phyloP scores from a whole-genome alignment of 2,113 vertebrate species.

The Vidua macroura region DNA sequence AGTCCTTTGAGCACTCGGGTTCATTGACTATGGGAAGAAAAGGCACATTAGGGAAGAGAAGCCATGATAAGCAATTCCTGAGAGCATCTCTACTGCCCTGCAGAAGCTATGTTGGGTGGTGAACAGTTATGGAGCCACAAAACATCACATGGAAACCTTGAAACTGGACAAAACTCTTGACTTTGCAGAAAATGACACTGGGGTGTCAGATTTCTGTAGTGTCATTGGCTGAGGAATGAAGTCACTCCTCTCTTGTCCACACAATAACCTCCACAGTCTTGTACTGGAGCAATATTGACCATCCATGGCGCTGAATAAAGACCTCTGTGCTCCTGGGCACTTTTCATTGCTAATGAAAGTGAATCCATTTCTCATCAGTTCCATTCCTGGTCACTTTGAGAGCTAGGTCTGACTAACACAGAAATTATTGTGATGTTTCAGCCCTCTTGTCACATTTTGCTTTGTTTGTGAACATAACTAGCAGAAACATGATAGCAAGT shows the following conservation, averaged over 20 bases:
- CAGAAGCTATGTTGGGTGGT: neutral
- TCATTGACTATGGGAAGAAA: neutral
- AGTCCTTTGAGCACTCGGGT: neutral
- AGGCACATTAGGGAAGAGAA: neutral
- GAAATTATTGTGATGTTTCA: neutral
- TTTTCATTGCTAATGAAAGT: neutral
- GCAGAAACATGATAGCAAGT: neutral
- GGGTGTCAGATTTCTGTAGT: neutral
- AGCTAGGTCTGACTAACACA: neutral
- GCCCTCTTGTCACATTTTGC: neutral
- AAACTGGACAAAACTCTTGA: neutral
- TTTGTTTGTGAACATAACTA: neutral
- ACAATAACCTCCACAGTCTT: neutral
- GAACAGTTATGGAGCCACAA: neutral
- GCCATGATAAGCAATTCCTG: neutral
- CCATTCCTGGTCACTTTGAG: neutral
- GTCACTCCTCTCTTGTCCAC: fast-evolving
- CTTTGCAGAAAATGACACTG: neutral
- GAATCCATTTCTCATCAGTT: neutral
- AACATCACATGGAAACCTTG: neutral
- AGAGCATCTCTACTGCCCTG: neutral
- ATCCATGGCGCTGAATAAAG: neutral
- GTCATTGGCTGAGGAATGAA: neutral
- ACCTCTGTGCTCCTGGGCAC: neutral
- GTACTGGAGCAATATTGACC: neutral